Conservation (phyloP, 2,888 invertebrate genomes). For the Liposcelis brunnea region DNA sequence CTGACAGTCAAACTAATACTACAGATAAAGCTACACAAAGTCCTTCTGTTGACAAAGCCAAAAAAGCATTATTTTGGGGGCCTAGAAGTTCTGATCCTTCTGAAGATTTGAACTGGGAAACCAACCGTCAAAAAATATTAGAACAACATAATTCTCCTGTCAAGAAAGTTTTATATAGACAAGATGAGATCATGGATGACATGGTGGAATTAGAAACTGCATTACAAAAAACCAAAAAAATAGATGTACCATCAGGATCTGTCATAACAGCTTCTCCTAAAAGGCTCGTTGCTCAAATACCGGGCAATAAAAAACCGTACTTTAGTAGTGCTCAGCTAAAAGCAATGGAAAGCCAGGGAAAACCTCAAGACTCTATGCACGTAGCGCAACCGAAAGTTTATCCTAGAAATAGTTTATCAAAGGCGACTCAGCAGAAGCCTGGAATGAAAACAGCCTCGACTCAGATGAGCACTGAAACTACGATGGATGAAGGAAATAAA, state of each 20-base stretch:
- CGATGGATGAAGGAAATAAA: no score
- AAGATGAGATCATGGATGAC: background rate
- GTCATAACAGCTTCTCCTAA: background rate
- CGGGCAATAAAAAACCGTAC: conserved; percentile 7
- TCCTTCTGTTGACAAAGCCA: background rate
- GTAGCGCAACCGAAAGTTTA: no score
- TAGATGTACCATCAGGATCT: background rate
- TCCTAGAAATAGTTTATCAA: no score
- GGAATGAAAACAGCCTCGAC: no score
- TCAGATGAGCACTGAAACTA: no score
- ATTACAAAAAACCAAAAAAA: background rate
- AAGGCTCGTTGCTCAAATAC: background rate
- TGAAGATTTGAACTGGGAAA: conserved; percentile 4
- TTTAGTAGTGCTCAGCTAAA: conserved; percentile 2
- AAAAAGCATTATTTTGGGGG: background rate
- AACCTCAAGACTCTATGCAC: no score
- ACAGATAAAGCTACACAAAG: background rate
- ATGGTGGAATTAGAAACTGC: no score
- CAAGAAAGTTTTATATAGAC: background rate
- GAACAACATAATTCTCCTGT: conserved; percentile 3
- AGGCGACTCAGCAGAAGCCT: no score
- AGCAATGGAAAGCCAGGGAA: background rate
- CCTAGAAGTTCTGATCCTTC: conserved; percentile 1
- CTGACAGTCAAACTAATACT: background rate
- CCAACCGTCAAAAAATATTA: conserved; percentile 1